Evolutionary conservation across 1,140 invertebrate genomes (phyloP), one percentile per base, ranked within the genome.

Genomic region (Bombus balteatus): DNA sequence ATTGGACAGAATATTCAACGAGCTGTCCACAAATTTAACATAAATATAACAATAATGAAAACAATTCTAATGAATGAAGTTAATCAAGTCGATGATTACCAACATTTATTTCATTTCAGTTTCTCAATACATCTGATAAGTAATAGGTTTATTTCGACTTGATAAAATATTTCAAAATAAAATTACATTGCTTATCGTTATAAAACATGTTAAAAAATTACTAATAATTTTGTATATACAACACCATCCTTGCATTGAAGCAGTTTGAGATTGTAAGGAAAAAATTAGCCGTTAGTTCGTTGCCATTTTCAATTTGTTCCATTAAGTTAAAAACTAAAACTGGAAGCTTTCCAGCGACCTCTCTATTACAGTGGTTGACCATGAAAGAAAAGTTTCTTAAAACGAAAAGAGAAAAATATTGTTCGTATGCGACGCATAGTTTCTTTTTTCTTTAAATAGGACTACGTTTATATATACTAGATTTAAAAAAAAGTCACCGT

Each of bases 161-260:
- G 47, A 72, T 47, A 66, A 75, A 75, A 66, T 68, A 83, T 76
- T 73, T 62, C 62, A 28, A 84, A 84, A 72, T 62, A 84, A 84
- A 62, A 70, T 62, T 79, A 84, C 83, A 84, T 62, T 62, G 66
- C 32, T 72, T 37, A 70, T 78, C n/a, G 22, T 70, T 84, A 84
- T 57, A 79, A 78, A 72, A 70, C 28, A 66, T 73, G 70, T 78
- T 59, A 62, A 79, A 84, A 72, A 79, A 72, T 79, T 84, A 72
- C 39, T 79, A 79, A 79, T 62, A 72, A 79, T 79, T 84, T 84
- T 84, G 13, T 84, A 84, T 84, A 79, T 72, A 84, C 76, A 39
- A 84, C 76, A 39, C 28, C 53, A 57, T 53, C 15, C 37, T 71
- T 37, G 25, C 22, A 62, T 47, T 81, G 2, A 15, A 73, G 47